Conservation (phyloP, 2,113 vertebrate species). For the Lanius collurio region DNA sequence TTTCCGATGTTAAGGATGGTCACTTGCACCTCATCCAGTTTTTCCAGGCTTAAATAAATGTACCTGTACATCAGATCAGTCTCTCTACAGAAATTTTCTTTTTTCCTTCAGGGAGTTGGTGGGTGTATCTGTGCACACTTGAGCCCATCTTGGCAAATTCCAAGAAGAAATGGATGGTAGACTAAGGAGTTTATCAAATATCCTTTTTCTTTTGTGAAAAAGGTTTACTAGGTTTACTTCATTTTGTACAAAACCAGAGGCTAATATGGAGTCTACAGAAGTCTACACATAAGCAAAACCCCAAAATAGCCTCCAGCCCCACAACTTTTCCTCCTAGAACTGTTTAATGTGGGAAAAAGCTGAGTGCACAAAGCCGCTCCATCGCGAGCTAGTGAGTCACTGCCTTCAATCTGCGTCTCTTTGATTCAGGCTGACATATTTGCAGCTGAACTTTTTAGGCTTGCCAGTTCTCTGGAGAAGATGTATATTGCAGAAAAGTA, state of each 20-base stretch:
- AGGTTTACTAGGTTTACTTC: neutral
- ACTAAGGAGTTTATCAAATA: neutral
- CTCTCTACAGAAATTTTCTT: neutral
- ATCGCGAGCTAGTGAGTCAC: neutral
- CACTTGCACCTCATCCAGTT: neutral
- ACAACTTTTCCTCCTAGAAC: neutral
- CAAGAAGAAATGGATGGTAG: neutral
- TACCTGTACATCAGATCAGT: fast-evolving
- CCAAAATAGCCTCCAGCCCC: neutral
- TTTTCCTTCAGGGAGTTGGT: neutral
- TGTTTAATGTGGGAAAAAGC: neutral
- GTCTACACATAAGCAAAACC: neutral
- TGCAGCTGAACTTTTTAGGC: constrained; percentile 6
- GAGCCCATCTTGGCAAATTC: neutral
- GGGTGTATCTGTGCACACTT: neutral
- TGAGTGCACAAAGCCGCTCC: neutral
- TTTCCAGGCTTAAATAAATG: neutral
- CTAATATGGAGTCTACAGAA: neutral
- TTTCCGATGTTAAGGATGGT: neutral
- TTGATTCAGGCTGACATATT: neutral
- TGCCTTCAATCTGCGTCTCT: neutral
- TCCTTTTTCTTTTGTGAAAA: neutral
- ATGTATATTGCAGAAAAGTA: neutral
- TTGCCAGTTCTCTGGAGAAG: constrained; percentile 3
- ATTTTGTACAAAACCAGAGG: neutral